phyloP scores from a whole-genome alignment of 2,113 vertebrate species.

The Limnothrissa miodon region DNA sequence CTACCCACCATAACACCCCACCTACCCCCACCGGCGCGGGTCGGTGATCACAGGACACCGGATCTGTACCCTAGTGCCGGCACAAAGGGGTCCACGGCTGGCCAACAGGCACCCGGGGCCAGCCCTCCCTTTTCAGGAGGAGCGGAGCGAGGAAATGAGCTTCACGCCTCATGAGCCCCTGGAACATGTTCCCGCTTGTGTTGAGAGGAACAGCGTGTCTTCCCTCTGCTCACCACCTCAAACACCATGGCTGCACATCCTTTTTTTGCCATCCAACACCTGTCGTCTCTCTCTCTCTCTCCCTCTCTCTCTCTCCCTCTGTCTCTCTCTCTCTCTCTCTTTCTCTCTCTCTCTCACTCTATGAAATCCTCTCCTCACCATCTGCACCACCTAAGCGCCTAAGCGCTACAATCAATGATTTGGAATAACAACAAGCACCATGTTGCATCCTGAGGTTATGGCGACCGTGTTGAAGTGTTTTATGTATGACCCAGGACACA shows the following conservation, averaged over 20 bases:
- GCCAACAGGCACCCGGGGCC: conserved; percentile 21
- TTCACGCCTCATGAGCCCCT: conserved; percentile 7
- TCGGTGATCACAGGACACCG: conserved; percentile 44
- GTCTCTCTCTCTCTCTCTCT: background rate
- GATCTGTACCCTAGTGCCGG: conserved; percentile 20
- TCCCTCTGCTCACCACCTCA: background rate
- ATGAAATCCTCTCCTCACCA: background rate
- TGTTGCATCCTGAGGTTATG: background rate
- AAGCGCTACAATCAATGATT: background rate
- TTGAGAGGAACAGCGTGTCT: background rate
- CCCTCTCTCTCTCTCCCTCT: background rate
- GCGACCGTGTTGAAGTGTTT: conserved; percentile 3
- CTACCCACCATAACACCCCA: no score
- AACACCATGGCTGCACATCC: background rate
- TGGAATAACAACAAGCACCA: background rate
- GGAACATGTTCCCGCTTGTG: conserved; percentile 21
- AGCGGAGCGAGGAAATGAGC: conserved; percentile 21
- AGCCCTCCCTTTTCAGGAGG: conserved; percentile 10
- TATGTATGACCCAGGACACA: background rate
- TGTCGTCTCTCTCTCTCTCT: conserved; percentile 20
- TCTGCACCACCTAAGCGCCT: background rate
- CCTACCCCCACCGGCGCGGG: no score
- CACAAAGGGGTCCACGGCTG: conserved; percentile 20
- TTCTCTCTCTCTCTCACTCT: background rate
- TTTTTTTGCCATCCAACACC: conserved; percentile 4